Percentiles rank a stretch among this genome's conserved stretches.
These are phyloP conservation scores for Suncus etruscus DNA, from an alignment of 2,113 vertebrate species.

Conservation along the genomic window DNA sequence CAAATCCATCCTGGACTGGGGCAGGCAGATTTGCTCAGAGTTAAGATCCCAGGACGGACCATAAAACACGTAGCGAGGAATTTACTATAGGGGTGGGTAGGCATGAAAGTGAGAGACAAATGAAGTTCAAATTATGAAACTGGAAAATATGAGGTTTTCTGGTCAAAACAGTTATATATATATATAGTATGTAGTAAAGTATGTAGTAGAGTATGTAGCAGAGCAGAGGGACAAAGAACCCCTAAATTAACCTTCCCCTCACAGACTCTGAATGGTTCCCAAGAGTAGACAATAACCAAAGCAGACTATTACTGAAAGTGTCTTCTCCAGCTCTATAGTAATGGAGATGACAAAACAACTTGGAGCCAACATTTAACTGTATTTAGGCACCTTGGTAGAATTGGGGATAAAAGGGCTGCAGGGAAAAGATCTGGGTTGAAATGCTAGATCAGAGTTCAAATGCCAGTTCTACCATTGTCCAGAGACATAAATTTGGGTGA, in stretches of 20 bases:
- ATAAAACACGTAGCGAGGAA: neutral
- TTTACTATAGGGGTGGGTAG: neutral
- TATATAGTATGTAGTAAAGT: no score
- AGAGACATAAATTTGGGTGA: neutral
- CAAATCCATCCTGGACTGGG: neutral
- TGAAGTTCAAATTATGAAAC: neutral
- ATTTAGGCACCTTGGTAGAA: no score
- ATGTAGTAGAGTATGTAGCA: neutral
- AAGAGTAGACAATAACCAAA: neutral
- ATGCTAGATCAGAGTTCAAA: neutral
- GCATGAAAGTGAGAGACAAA: neutral
- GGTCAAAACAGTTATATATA: neutral
- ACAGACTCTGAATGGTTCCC: neutral
- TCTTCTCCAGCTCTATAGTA: neutral
- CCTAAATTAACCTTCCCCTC: neutral
- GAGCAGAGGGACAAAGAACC: neutral
- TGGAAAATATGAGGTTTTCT: neutral
- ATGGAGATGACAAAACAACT: neutral
- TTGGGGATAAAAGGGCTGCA: no score
- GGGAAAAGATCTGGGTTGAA: neutral
- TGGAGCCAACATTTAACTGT: neutral
- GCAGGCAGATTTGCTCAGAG: neutral
- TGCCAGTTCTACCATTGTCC: neutral
- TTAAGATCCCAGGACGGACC: no score
- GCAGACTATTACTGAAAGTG: neutral